Base-by-base conservation (phyloP, 2,113 vertebrate species). In the Pipra filicauda region DNA sequence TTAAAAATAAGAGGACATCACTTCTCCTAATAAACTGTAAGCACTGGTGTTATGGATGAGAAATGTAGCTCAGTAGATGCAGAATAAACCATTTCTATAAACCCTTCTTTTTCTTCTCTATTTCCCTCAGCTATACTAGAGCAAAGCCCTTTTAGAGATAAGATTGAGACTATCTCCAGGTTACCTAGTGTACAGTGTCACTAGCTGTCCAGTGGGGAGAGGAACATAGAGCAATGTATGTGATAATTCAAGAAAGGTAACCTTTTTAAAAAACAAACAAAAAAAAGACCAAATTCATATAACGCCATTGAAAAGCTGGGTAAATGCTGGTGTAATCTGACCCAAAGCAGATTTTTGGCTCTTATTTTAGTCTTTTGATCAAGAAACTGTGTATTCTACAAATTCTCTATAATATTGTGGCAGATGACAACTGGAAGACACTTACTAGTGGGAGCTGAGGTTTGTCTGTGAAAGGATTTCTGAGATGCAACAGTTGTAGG, bases 11-110 rank as follows among this genome's bases (percentile, higher is more conserved):
- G 65, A 70, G 35, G 19, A 54, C 1, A 2, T 39, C 22, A 44
- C 8, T 89, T 11, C 6, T 83, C 35, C 35, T 52, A 27, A 51
- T 69, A 51, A 70, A 35, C 30, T 70, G 9, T 65, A 80, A 84
- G 23, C 35, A 48, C 20, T 0, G 0, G 14, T 52, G 33, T 65
- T 75, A 48, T 0, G 1, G 35, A 11, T 39, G 41, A 87, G 39
- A 90, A 82, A 48, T 46, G 44, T 48, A 55, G 21, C 30, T 90
- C 49, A 20, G 65, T 79, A 43, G 20, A 69, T 59, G 57, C 52
- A 70, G 59, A 83, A 59, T 35, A 49, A 57, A 31, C 15, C 5
- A 18, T 83, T 83, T 80, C 44, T 72, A 8, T 57, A 65, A 67
- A 51, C 8, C 11, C 14, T 71, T 55, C 8, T 54, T 54, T 49